Conservation (phyloP, 2,113 vertebrate genomes). For the Poecilia latipinna region DNA sequence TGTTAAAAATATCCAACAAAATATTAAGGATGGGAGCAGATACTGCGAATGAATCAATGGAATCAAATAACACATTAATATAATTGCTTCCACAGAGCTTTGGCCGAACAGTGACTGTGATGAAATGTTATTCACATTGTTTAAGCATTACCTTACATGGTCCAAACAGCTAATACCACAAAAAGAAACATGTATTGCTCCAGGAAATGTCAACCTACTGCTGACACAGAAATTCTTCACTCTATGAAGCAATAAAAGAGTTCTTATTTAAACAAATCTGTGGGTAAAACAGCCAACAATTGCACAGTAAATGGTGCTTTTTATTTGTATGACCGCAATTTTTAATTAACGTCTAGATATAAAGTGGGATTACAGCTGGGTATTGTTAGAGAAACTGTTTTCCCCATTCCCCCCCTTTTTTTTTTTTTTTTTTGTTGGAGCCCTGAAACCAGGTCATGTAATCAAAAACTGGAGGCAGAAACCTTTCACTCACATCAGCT, state of each 20-base stretch:
- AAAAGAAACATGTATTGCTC: background rate
- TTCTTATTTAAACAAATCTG: slow-evolving; percentile 11
- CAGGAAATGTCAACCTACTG: background rate
- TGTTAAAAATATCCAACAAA: background rate
- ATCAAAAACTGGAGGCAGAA: slow-evolving; percentile 40
- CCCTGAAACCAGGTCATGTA: slow-evolving; percentile 60
- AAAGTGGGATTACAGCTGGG: slow-evolving; percentile 1
- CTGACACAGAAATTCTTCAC: background rate
- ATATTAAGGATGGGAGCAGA: slow-evolving; percentile 18
- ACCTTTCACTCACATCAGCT: slow-evolving; percentile 40
- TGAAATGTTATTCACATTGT: slow-evolving; percentile 8
- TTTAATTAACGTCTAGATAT: background rate
- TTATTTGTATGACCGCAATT: background rate
- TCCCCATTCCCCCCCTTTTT: slow-evolving; percentile 52
- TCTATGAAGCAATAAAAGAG: background rate
- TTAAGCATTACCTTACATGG: background rate
- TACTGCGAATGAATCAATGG: slow-evolving; percentile 47
- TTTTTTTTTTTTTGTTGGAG: slow-evolving; percentile 22
- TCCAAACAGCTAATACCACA: background rate
- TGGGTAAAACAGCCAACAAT: background rate
- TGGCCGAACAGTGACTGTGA: slow-evolving; percentile 4
- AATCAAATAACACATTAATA: slow-evolving; percentile 40
- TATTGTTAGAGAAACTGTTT: slow-evolving; percentile 34
- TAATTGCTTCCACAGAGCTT: slow-evolving; percentile 25
- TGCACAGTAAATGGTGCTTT: background rate